Evolutionary conservation across 2,113 vertebrate species (phyloP).

Genomic region (Mirounga angustirostris): DNA sequence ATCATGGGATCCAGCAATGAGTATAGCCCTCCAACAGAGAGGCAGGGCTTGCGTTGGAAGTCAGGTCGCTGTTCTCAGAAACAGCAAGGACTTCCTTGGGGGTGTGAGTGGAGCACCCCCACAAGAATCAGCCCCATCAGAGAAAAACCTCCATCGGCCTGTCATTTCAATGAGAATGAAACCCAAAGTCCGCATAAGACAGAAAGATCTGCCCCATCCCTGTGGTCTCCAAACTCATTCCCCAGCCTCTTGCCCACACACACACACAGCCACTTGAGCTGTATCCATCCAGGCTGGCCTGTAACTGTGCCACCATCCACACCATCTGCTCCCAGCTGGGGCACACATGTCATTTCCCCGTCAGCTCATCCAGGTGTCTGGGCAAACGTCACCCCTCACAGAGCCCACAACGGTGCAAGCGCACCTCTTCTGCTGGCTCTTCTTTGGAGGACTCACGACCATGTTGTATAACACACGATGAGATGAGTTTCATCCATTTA

Average conservation of each 20-base stretch:
- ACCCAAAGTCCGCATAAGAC: background rate
- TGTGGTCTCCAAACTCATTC: background rate
- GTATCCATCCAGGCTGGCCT: background rate
- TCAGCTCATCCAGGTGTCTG: background rate
- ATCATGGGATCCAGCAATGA: background rate
- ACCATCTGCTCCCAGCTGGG: background rate
- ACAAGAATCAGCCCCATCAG: background rate
- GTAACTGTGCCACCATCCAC: background rate
- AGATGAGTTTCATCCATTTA: no score
- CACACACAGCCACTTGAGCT: background rate
- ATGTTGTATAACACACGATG: no score
- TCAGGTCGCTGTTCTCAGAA: background rate
- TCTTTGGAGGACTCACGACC: background rate
- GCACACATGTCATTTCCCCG: no score
- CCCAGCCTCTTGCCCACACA: background rate
- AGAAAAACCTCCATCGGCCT: background rate
- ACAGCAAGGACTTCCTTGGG: background rate
- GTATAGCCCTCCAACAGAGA: background rate
- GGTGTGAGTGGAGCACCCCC: no score
- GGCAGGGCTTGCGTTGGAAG: background rate
- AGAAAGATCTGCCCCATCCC: background rate
- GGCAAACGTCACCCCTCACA: background rate
- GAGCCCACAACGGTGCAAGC: background rate
- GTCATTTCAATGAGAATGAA: background rate
- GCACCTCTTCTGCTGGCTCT: background rate